Evolutionary conservation across 2,888 invertebrate genomes (phyloP).

Genomic region (Octodonta nipae): DNA sequence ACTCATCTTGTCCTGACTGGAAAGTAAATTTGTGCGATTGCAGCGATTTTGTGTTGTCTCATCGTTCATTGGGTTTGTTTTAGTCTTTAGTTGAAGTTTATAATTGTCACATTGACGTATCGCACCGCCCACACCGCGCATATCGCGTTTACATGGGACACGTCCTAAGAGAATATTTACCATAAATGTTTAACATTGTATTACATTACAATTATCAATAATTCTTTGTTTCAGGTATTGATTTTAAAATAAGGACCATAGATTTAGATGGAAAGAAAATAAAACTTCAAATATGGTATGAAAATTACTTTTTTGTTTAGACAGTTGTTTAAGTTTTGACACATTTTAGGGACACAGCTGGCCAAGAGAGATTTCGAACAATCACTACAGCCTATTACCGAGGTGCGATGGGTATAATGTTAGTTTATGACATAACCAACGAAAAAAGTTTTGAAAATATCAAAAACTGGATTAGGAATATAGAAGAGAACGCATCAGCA

Average conservation of each 20-base stretch:
- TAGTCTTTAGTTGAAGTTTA: too few relatives aligned
- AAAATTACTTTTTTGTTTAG: background rate
- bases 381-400: slow-evolving; percentile 99
- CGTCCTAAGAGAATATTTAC: too few relatives aligned
- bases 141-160: too few relatives aligned
- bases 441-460: slow-evolving; percentile 99
- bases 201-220: background rate
- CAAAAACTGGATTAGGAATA: slow-evolving; percentile 97
- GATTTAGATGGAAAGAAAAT: slow-evolving; percentile 97
- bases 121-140: too few relatives aligned
- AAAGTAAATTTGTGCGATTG: too few relatives aligned
- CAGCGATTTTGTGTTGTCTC: too few relatives aligned
- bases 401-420: slow-evolving; percentile 99
- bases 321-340: background rate
- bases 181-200: too few relatives aligned
- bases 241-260: slow-evolving; percentile 97
- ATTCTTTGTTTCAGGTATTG: slow-evolving; percentile 65
- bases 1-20: too few relatives aligned
- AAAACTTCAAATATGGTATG: slow-evolving; percentile 96
- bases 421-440: slow-evolving; percentile 98
- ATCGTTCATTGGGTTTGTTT: too few relatives aligned
- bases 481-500: slow-evolving; percentile 95
- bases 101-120: too few relatives aligned
- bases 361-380: slow-evolving; percentile 96
- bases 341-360: slow-evolving; percentile 72